These are phyloP conservation scores for Cathartes aura DNA, from an alignment of 2,113 vertebrate genomes.

Conservation along the genomic window DNA sequence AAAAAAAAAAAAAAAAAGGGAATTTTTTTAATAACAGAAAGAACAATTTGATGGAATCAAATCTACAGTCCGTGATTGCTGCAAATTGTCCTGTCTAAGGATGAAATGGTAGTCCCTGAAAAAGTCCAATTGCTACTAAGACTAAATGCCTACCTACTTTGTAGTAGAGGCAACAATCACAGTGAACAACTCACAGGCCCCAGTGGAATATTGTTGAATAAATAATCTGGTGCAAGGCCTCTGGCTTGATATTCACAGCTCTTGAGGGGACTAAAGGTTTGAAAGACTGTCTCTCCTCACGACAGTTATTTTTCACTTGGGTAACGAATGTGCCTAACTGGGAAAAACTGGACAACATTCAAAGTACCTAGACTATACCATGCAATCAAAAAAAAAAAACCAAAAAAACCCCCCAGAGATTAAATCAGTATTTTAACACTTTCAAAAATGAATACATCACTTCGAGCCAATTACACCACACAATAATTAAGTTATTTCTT, in stretches of 20 bases:
- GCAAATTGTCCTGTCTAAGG: not conserved
- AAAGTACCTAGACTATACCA: not conserved
- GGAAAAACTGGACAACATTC: not conserved
- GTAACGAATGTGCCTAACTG: fast-evolving
- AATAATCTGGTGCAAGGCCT: not conserved
- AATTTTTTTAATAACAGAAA: not conserved
- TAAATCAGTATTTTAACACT: not conserved
- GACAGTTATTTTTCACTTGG: not conserved
- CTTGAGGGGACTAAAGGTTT: not conserved
- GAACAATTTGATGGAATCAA: not conserved
- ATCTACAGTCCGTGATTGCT: not conserved
- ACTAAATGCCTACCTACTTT: not conserved
- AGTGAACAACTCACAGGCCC: not conserved
- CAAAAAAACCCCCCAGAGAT: not conserved
- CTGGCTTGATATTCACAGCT: not conserved
- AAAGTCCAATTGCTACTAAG: not conserved
- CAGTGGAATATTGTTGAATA: not conserved
- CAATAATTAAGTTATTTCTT: not conserved
- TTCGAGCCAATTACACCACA: not conserved
- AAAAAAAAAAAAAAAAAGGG: not conserved
- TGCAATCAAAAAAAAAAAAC: not conserved
- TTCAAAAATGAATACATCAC: not conserved
- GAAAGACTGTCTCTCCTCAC: not conserved
- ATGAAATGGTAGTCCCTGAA: not conserved
- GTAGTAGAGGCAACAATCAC: not conserved